Conservation (phyloP, 2,113 vertebrate genomes). For the Pterocles burchelli region DNA sequence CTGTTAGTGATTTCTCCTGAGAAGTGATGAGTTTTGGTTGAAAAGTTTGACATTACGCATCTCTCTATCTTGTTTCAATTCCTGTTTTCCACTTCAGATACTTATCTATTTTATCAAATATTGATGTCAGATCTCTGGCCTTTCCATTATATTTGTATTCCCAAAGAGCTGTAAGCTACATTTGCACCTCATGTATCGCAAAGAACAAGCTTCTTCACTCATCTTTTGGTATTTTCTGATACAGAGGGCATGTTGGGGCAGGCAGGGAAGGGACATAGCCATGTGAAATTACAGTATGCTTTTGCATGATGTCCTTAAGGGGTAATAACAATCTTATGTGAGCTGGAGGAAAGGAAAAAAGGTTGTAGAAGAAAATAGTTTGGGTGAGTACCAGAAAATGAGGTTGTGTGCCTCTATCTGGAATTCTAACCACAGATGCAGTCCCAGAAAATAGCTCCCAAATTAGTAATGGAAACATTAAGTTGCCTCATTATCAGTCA, state of each 20-base stretch:
- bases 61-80: neutral
- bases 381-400: neutral
- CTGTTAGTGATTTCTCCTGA: neutral
- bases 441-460: constrained; percentile 16
- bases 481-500: neutral
- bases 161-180: neutral
- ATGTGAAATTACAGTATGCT: neutral
- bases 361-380: neutral
- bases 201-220: neutral
- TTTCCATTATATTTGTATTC: neutral
- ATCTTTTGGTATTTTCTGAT: neutral
- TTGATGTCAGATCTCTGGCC: neutral
- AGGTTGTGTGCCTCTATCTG: neutral
- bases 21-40: neutral
- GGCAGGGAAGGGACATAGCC: neutral
- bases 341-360: neutral
- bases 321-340: neutral
- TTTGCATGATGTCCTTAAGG: neutral
- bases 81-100: neutral
- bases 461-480: constrained; percentile 48
- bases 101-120: neutral
- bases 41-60: neutral
- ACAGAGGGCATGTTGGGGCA: neutral
- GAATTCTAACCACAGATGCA: neutral
- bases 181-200: neutral